phyloP scores from a whole-genome alignment of 1,140 invertebrate species.

The Pectinophora gossypiella region DNA sequence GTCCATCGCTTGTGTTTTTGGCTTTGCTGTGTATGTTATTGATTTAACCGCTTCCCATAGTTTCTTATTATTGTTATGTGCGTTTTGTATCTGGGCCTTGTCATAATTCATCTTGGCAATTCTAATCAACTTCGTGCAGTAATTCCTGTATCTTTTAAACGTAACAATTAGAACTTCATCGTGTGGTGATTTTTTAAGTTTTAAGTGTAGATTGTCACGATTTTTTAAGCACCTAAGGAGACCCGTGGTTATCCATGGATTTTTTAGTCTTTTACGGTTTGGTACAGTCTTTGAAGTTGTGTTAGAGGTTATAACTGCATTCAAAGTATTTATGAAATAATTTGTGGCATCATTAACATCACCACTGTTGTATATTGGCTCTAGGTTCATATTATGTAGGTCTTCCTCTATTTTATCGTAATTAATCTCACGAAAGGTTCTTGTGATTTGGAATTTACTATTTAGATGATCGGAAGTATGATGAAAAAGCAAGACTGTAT shows the following conservation, averaged over 20 bases:
- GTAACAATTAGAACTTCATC: background rate
- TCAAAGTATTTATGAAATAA: background rate
- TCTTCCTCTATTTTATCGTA: background rate
- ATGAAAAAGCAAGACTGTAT: no score
- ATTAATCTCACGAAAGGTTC: background rate
- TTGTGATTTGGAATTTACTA: no score
- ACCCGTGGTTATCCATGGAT: conserved; percentile 1
- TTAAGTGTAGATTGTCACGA: background rate
- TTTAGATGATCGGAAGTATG: no score
- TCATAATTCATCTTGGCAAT: no score
- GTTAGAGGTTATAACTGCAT: background rate
- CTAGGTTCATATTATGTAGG: background rate
- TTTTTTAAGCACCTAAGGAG: background rate
- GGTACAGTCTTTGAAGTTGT: background rate
- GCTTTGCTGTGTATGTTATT: no score
- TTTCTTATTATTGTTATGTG: no score
- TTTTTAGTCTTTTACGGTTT: background rate
- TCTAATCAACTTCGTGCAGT: no score
- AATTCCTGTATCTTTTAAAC: background rate
- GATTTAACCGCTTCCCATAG: no score
- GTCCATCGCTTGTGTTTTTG: no score
- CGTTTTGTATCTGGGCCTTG: no score
- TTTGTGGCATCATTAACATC: background rate
- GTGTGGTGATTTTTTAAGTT: background rate
- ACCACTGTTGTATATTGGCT: background rate